Evolutionary conservation across 2,113 vertebrate species (phyloP), one percentile per base, ranked within the genome.

Genomic region (Phasianus colchicus): DNA sequence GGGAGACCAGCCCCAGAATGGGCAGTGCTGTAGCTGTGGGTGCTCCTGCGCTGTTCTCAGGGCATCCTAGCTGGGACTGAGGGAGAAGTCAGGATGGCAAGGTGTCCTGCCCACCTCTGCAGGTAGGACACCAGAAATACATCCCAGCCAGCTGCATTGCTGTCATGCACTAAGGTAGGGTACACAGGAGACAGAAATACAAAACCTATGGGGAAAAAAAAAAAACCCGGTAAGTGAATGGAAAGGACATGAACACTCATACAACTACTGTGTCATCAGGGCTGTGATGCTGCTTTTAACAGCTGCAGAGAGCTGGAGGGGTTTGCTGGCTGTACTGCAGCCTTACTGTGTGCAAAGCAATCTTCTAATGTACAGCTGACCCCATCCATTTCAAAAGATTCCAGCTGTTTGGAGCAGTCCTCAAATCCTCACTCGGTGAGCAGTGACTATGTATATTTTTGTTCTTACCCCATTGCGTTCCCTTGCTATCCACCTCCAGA

Each of bases 121-220:
- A 2, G 45, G 17, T 20, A 5, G 40, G 25, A 7, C 3, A 5
- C 36, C 57, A 17, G n/a, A 21, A 19, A 14, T 1, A 17, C 61
- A 7, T 3, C 67, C 72, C 65, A 2, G 55, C 21, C 65, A 9
- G 40, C 48, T 48, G 11, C 18, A 4, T 3, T 8, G 0, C 38
- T 69, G 17, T 7, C 2, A 1, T 2, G 38, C 1, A 2, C 12
- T 29, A 63, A 38, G 0, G 24, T 17, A 66, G 13, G 13, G 3
- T 10, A 48, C 45, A 48, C 9, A 34, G 18, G 14, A 18, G 36
- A 57, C 52, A 40, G 21, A 16, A 47, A 11, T 6, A 13, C 0
- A 6, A 55, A 64, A 2, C 34, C 42, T 6, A 6, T 6, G 13
- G 29, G 2, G 57, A 60, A 50, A 80, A 21, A 30, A 8, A 30